These are phyloP conservation scores for Dicrurus megarhynchus DNA, from an alignment of 2,113 vertebrate species.

Conservation along the genomic window DNA sequence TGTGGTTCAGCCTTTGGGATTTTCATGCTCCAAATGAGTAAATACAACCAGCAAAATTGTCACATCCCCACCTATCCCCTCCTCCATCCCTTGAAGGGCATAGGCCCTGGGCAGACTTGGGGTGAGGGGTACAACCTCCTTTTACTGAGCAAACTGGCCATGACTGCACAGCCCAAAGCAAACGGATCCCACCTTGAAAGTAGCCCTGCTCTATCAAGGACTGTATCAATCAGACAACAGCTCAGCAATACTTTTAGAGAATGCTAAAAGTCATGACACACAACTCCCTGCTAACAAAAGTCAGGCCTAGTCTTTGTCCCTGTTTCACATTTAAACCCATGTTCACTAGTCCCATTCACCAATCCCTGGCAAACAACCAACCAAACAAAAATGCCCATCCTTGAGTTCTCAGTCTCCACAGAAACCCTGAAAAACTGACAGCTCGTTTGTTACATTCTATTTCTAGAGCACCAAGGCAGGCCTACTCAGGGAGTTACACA, in stretches of 20 bases:
- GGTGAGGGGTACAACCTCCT: background rate
- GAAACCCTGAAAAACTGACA: background rate
- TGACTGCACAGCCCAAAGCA: fast-evolving
- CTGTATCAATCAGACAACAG: background rate
- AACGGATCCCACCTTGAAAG: background rate
- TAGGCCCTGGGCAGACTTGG: background rate
- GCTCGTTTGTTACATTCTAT: background rate
- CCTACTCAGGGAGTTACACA: background rate
- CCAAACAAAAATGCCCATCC: background rate
- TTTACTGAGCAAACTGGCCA: background rate
- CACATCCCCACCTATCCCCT: background rate
- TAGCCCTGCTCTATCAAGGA: background rate
- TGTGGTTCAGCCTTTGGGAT: background rate
- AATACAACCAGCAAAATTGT: background rate
- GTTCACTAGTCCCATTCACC: background rate
- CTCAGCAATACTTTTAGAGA: background rate
- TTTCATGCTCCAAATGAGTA: background rate
- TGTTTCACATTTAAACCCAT: background rate
- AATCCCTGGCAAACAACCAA: background rate
- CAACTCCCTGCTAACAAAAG: background rate
- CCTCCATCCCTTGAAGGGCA: fast-evolving
- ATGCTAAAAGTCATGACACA: fast-evolving
- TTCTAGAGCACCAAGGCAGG: background rate
- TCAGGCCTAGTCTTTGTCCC: background rate
- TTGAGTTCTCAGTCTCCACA: background rate